Evolutionary conservation across 2,797 vertebrate species (phyloP).

Genomic region (Loriculus beryllinus): DNA sequence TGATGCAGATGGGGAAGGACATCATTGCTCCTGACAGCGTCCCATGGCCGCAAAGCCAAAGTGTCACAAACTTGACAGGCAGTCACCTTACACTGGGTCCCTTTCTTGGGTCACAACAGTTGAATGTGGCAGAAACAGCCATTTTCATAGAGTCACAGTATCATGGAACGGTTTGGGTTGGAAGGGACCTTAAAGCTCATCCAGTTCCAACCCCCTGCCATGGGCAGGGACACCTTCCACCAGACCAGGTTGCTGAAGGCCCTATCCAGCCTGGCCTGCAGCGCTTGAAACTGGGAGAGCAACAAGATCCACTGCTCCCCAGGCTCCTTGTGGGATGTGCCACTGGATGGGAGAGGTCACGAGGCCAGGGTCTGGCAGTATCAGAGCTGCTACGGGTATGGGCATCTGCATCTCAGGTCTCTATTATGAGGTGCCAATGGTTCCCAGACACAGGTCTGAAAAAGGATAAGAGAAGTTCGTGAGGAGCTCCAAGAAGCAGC

Average conservation of each 20-base stretch:
- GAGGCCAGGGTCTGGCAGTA: background rate
- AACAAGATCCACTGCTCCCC: background rate
- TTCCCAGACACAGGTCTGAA: background rate
- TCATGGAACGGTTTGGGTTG: background rate
- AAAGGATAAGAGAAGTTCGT: background rate
- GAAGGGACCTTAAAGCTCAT: background rate
- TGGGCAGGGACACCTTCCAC: background rate
- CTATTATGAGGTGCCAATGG: background rate
- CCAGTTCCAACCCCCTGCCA: background rate
- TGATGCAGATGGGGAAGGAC: background rate
- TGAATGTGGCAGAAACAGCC: background rate
- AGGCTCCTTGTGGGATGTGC: background rate
- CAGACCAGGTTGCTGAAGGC: background rate
- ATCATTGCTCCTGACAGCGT: accelerated
- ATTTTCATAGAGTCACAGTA: background rate
- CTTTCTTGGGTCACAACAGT: background rate
- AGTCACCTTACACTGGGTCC: background rate
- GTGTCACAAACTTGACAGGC: background rate
- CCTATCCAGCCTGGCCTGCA: background rate
- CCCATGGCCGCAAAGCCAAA: background rate
- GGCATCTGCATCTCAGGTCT: background rate
- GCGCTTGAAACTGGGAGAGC: background rate
- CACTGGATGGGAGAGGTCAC: background rate
- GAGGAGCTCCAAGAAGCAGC: background rate
- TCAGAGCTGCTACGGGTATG: background rate